Evolutionary conservation across 2,113 vertebrate genomes (phyloP).

Genomic region (Uria aalge): DNA sequence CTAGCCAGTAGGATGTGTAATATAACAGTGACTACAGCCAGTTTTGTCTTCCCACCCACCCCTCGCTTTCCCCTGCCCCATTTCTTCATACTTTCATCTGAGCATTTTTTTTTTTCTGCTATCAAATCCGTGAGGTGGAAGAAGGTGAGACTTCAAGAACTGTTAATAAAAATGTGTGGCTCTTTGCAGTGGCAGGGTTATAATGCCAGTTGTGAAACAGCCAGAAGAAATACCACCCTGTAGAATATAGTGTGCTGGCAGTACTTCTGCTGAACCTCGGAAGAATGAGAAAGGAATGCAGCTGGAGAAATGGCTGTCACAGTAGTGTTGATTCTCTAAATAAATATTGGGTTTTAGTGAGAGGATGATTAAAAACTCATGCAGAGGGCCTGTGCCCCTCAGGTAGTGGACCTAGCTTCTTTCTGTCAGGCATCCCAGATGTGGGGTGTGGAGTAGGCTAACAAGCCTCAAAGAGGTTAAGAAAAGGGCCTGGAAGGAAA

Average conservation of each 20-base stretch:
- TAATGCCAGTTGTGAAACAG: neutral
- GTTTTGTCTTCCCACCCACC: neutral
- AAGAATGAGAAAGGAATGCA: constrained; percentile 14
- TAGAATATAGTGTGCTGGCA: neutral
- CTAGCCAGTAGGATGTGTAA: neutral
- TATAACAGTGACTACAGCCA: neutral
- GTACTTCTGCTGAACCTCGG: neutral
- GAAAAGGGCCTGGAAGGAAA: neutral
- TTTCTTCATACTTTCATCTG: neutral
- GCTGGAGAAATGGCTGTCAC: neutral
- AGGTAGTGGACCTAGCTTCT: accelerated
- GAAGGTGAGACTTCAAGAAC: neutral
- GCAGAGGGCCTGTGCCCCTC: neutral
- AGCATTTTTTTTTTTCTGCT: neutral
- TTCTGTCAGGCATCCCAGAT: neutral
- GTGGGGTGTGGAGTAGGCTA: neutral
- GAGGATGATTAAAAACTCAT: neutral
- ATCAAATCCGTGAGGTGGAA: neutral
- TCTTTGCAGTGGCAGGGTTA: neutral
- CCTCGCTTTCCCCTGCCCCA: too few relatives aligned
- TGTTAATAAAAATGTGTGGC: neutral
- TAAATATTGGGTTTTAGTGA: neutral
- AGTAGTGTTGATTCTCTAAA: neutral
- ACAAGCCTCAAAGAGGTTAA: neutral
- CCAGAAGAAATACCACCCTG: neutral